Percentiles rank a stretch among this genome's conserved stretches.
Conservation (phyloP, 2,113 vertebrate species). For the Epinephelus lanceolatus region DNA sequence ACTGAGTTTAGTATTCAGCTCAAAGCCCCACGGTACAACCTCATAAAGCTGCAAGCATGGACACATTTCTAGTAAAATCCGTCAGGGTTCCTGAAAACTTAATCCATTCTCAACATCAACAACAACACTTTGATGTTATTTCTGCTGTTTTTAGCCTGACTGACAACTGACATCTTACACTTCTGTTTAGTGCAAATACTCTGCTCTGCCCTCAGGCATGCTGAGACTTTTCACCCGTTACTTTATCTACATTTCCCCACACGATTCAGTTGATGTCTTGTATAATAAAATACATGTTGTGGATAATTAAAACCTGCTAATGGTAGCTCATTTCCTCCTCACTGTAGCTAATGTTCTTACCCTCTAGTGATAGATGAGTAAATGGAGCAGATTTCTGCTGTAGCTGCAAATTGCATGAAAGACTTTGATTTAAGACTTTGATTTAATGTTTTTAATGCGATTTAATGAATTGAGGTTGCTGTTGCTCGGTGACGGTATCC, state of each 20-base stretch:
- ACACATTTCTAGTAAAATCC: neutral
- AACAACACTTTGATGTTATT: neutral
- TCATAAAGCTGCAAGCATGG: neutral
- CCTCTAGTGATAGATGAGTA: neutral
- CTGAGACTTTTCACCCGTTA: neutral
- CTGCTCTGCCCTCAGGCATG: neutral
- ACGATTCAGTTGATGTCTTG: neutral
- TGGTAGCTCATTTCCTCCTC: neutral
- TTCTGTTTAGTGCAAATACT: neutral
- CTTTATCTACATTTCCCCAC: neutral
- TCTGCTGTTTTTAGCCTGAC: neutral
- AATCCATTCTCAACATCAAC: neutral
- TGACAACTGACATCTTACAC: neutral
- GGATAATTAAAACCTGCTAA: slow-evolving; percentile 15
- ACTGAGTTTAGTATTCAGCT: too few relatives aligned
- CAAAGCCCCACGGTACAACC: neutral
- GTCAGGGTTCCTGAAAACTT: neutral
- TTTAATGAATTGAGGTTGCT: slow-evolving; percentile 1
- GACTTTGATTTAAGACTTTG: neutral
- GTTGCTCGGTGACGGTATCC: neutral
- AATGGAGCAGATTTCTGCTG: slow-evolving; percentile 8
- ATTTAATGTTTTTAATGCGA: slow-evolving; percentile 9
- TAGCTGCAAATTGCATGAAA: neutral
- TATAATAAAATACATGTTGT: neutral
- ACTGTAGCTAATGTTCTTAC: neutral